These are phyloP conservation scores for Notodonta dromedarius DNA, from an alignment of 2,888 invertebrate genomes.

Conservation along the genomic window DNA sequence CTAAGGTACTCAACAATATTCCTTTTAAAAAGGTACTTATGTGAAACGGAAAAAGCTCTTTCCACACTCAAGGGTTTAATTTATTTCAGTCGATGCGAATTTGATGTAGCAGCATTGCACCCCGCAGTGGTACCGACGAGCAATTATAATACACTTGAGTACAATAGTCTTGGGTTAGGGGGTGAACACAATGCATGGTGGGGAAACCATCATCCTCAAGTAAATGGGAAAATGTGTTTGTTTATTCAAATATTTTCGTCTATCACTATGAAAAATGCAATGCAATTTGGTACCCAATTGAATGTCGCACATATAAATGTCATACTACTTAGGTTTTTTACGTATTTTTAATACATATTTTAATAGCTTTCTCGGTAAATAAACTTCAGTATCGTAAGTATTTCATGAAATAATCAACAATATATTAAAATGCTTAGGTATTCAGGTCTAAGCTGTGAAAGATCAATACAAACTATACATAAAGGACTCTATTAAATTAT, in stretches of 20 bases:
- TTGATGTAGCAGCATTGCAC: slow-evolving; percentile 40
- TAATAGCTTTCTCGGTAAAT: too few relatives aligned
- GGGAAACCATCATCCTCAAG: slow-evolving; percentile 23
- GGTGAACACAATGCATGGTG: slow-evolving; percentile 54
- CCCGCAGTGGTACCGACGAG: slow-evolving; percentile 57
- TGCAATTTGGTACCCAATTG: too few relatives aligned
- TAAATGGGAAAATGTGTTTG: not conserved
- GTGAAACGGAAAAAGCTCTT: slow-evolving; percentile 11
- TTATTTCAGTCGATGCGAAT: slow-evolving; percentile 38
- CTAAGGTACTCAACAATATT: not conserved
- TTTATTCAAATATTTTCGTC: not conserved
- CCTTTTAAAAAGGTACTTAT: slow-evolving; percentile 11
- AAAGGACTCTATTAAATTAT: too few relatives aligned
- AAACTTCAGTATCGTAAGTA: too few relatives aligned
- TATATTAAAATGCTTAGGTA: too few relatives aligned
- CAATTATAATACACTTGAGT: slow-evolving; percentile 67
- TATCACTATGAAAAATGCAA: too few relatives aligned
- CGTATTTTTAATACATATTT: too few relatives aligned
- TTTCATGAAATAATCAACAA: too few relatives aligned
- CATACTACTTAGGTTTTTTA: too few relatives aligned
- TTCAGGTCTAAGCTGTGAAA: too few relatives aligned
- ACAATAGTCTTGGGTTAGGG: slow-evolving; percentile 57
- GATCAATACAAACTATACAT: too few relatives aligned
- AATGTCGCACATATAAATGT: too few relatives aligned
- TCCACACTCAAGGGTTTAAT: slow-evolving; percentile 30